phyloP scores from a whole-genome alignment of 2,888 invertebrate species.

The Epinotia brunnichana region DNA sequence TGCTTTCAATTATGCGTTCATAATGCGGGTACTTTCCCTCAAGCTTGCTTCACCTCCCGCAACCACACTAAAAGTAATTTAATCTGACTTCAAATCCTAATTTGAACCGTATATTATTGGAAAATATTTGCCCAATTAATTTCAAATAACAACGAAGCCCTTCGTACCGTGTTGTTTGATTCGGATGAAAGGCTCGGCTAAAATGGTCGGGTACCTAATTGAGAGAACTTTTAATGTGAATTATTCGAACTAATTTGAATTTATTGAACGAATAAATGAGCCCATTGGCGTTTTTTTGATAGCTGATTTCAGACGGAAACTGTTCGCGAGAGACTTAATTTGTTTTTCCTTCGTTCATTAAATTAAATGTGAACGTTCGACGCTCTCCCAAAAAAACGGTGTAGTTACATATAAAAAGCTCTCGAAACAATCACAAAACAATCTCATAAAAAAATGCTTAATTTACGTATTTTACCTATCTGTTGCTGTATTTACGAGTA shows the following conservation, averaged over 20 bases:
- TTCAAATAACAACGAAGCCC: not conserved
- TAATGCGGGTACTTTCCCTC: not conserved
- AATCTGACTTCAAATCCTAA: not conserved
- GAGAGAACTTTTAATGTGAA: constrained; percentile 34
- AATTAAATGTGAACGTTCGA: not conserved
- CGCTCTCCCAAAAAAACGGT: not conserved
- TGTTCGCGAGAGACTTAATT: constrained; percentile 20
- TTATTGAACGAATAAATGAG: constrained; percentile 27
- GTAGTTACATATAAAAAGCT: not conserved
- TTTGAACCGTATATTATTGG: not conserved
- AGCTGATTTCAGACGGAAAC: constrained; percentile 23
- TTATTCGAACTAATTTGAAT: constrained; percentile 35
- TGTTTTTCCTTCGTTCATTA: constrained; percentile 14
- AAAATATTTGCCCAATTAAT: constrained; percentile 7
- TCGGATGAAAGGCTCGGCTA: constrained; percentile 19
- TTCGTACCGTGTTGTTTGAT: constrained; percentile 13
- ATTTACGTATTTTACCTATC: no score
- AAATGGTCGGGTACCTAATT: constrained; percentile 25
- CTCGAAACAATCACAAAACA: no score
- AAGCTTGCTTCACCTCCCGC: not conserved
- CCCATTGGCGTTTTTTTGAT: constrained; percentile 27
- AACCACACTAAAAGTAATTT: not conserved
- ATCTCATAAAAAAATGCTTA: no score
- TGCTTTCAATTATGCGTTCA: not conserved
- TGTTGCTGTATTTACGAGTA: no score